These are phyloP conservation scores for Drosophila niveifrons DNA, from an alignment of 2,888 invertebrate species.

Conservation along the genomic window DNA sequence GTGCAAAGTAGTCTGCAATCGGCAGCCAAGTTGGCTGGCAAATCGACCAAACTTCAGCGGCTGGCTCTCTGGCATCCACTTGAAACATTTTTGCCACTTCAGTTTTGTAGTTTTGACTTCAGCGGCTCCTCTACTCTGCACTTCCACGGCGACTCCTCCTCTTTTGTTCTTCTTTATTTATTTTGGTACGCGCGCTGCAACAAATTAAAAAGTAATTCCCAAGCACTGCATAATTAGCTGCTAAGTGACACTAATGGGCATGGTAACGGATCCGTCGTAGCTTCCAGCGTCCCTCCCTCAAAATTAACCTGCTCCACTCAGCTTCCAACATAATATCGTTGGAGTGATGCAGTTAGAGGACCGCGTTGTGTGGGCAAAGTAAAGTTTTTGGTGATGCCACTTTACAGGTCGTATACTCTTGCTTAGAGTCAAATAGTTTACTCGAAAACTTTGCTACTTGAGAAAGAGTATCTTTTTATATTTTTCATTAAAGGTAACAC, in stretches of 20 bases:
- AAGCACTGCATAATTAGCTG: slow-evolving; percentile 83
- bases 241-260: slow-evolving; percentile 82
- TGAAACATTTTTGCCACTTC: slow-evolving; percentile 63
- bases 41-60: slow-evolving; percentile 44
- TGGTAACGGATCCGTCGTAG: slow-evolving; percentile 45
- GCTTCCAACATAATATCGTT: background rate
- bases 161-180: slow-evolving; percentile 63
- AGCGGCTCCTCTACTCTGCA: slow-evolving; percentile 14
- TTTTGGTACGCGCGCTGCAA: slow-evolving; percentile 68
- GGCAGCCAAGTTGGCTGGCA: slow-evolving; percentile 75
- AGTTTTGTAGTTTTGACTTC: slow-evolving; percentile 38
- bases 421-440: background rate
- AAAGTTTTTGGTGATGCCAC: slow-evolving; percentile 26
- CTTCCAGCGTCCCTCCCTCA: slow-evolving; percentile 32
- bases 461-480: no score
- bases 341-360: slow-evolving; percentile 33
- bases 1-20: slow-evolving; percentile 23
- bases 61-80: slow-evolving; percentile 42
- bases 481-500: no score
- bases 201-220: slow-evolving; percentile 81
- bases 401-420: slow-evolving; percentile 23
- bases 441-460: background rate
- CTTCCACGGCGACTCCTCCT: slow-evolving; percentile 20
- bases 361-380: slow-evolving; percentile 59
- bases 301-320: slow-evolving; percentile 18